These are phyloP conservation scores for Babylonia areolata DNA, from an alignment of 1,140 invertebrate species.

Conservation along the genomic window DNA sequence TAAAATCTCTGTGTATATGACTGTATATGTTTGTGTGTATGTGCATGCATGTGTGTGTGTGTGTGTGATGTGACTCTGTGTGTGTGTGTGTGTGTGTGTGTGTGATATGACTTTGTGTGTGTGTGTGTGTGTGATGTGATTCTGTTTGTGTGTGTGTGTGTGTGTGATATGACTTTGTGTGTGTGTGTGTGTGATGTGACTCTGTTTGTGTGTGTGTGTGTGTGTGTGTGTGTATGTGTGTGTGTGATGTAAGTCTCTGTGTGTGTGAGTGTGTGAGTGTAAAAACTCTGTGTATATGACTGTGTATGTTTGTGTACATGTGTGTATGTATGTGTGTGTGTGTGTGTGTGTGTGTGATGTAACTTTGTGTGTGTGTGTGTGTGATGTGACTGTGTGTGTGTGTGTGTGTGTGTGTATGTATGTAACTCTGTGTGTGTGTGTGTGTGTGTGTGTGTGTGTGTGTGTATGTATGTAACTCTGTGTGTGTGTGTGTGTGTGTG, in stretches of 20 bases:
- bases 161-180: background rate
- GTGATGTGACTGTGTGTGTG: background rate
- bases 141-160: too few species aligned
- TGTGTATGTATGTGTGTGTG: background rate
- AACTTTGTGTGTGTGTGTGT: background rate
- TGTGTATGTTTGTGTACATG: background rate
- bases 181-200: background rate
- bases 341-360: background rate
- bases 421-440: background rate
- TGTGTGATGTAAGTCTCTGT: background rate
- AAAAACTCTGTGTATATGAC: background rate
- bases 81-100: too few species aligned
- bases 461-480: background rate
- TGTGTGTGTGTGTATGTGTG: background rate
- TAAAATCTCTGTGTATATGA: too few species aligned
- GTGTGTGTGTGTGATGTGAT: too few species aligned
- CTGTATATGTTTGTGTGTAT: too few species aligned
- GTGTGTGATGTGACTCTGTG: too few species aligned
- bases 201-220: background rate
- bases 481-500: background rate
- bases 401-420: background rate
- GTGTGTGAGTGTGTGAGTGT: background rate
- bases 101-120: too few species aligned
- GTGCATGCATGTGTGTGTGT: too few species aligned
- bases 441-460: background rate